Evolutionary conservation across 2,888 invertebrate genomes (phyloP), one percentile per base, ranked within the genome.

Genomic region (Protophormia terraenovae): DNA sequence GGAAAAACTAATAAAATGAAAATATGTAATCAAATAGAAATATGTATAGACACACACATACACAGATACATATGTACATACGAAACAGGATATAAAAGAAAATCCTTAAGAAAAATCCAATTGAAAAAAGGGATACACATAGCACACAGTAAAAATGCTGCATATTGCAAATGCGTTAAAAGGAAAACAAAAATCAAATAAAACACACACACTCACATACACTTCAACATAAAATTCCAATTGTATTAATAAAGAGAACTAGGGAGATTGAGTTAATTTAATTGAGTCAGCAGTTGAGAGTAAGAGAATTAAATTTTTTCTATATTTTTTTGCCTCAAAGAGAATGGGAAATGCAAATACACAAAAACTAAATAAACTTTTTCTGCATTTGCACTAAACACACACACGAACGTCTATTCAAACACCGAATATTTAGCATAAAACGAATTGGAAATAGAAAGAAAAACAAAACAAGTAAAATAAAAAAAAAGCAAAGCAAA

Each of bases 271-370:
- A 45, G 53, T 58, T 53, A 79, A 80, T 60, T 78, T 69, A 69
- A 62, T 78, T 29, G 58, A 50, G 45, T 24, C 27, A 27, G 1
- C 16, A 67, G 22, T 14, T 58, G 60, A 72, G 76, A 81, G 32
- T 62, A 60, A 69, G 55, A 84, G 81, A 60, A 35, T 47, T 35
- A 22, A 7, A 38, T 0, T 14, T 22, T 29, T 22, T n/a, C 19
- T 27, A n/a, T 6, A 3, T 22, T 16, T 29, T 14, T 38, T n/a
- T 47, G 41, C 2, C 1, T 0, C 0, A 3, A 53, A 45, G 67
- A 71, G 69, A 81, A 27, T 45, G 82, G 85, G 78, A 82, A 82
- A 85, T 85, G 85, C 85, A 85, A 85, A 85, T 79, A 62, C 50
- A 47, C 35, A 55, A 71, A 73, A 53, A 72, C 22, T 12, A 47